phyloP scores from a whole-genome alignment of 1,140 invertebrate species.

The Listronotus bonariensis region DNA sequence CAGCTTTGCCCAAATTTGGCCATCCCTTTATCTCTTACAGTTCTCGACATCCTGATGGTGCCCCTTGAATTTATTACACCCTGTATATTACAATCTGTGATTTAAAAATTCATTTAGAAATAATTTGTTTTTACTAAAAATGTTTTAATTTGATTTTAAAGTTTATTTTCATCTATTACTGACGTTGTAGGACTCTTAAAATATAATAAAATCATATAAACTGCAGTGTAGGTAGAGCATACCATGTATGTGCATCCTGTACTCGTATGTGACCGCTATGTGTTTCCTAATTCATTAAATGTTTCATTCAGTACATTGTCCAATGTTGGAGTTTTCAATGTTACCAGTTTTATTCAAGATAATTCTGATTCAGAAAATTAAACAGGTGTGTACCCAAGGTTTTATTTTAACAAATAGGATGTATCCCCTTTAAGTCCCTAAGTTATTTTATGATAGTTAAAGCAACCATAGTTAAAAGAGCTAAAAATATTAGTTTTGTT shows the following conservation, averaged over 20 bases:
- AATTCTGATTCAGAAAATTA: conserved; percentile 18
- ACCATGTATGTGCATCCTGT: conserved; percentile 31
- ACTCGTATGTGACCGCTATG: conserved; percentile 27
- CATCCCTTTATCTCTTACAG: too few species aligned
- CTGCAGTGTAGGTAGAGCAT: conserved; percentile 21
- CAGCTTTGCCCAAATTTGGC: too few species aligned
- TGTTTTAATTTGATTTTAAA: too few species aligned
- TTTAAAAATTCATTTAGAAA: too few species aligned
- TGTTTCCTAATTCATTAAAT: conserved; percentile 35
- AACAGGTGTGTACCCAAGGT: conserved; percentile 2
- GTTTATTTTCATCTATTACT: not conserved
- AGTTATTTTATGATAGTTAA: conserved; percentile 2
- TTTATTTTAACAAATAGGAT: too few species aligned
- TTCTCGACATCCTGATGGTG: too few species aligned
- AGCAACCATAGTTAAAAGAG: not conserved
- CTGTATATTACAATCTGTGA: too few species aligned
- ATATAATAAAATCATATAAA: conserved; percentile 2
- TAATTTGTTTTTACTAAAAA: too few species aligned
- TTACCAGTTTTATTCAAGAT: conserved; percentile 21
- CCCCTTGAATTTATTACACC: too few species aligned
- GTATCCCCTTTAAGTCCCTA: too few species aligned
- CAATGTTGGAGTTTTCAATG: conserved; percentile 31
- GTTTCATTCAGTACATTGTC: conserved; percentile 34
- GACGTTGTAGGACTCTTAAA: conserved; percentile 6
- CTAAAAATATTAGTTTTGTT: too few species aligned